Conservation (phyloP, 2,797 vertebrate species). For the Okamejei kenojei region DNA sequence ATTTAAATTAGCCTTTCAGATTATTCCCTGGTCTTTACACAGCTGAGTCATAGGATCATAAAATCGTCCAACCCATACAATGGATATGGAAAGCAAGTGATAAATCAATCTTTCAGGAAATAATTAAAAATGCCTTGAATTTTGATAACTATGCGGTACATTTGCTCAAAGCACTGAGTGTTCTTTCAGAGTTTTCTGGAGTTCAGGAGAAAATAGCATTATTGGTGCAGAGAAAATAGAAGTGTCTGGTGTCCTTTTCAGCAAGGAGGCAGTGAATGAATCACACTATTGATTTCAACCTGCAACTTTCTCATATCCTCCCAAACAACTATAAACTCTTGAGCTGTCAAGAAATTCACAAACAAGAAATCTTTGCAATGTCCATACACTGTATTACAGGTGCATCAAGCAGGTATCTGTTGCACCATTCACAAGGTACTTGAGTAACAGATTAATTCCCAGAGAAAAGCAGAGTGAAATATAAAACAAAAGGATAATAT, state of each 20-base stretch:
- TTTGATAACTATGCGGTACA: neutral
- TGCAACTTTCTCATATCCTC: neutral
- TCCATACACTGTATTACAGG: neutral
- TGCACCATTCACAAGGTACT: neutral
- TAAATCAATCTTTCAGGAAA: neutral
- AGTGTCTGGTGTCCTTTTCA: neutral
- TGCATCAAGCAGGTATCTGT: neutral
- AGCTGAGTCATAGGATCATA: neutral
- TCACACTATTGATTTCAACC: neutral
- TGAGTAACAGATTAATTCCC: neutral
- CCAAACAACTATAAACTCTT: no score
- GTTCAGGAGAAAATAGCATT: neutral
- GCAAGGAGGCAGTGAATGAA: neutral
- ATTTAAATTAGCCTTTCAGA: neutral
- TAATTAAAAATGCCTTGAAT: neutral
- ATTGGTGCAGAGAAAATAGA: neutral
- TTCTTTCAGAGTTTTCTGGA: neutral
- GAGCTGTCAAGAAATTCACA: no score
- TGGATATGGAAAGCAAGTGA: neutral
- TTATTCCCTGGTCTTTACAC: neutral
- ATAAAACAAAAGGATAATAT: neutral
- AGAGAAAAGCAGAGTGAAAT: neutral
- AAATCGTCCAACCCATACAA: neutral
- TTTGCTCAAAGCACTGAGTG: neutral
- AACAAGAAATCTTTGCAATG: neutral